These are phyloP conservation scores for Polyergus mexicanus DNA, from an alignment of 1,140 invertebrate genomes.

Conservation along the genomic window DNA sequence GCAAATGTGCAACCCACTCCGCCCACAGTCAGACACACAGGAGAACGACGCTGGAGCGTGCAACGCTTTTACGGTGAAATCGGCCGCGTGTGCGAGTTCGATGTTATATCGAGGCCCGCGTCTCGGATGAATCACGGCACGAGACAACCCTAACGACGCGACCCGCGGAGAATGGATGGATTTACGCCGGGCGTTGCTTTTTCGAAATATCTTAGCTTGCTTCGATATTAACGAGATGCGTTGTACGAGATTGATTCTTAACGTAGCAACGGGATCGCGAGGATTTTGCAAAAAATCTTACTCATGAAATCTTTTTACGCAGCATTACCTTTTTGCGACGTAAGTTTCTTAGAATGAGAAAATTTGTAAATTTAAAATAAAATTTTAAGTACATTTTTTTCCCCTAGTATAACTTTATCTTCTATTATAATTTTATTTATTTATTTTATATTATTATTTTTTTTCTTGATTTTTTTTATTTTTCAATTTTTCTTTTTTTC, in stretches of 20 bases:
- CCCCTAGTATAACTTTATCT: not conserved
- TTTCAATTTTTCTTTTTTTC: no score
- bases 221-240: conserved; percentile 43
- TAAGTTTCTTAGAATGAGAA: not conserved
- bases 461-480: no score
- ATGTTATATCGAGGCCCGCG: conserved; percentile 68
- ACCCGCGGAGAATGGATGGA: conserved; percentile 57
- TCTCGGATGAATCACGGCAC: conserved; percentile 71
- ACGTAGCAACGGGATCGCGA: not conserved
- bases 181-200: conserved; percentile 40
- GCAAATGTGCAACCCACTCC: conserved; percentile 79
- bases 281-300: not conserved
- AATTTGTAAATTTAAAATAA: not conserved
- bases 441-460: not conserved
- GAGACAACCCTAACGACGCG: conserved; percentile 73
- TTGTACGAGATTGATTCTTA: conserved; percentile 28
- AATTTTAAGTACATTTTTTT: not conserved
- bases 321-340: not conserved
- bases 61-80: conserved; percentile 75
- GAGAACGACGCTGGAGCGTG: conserved; percentile 59
- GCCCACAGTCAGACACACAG: conserved; percentile 75
- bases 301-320: not conserved
- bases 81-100: conserved; percentile 68
- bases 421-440: no score
- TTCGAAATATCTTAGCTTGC: conserved; percentile 30